A percentile compares a stretch with the other conserved stretches of the same genome.
Evolutionary conservation across 2,797 vertebrate genomes (phyloP).

Genomic region (Galago senegalensis): DNA sequence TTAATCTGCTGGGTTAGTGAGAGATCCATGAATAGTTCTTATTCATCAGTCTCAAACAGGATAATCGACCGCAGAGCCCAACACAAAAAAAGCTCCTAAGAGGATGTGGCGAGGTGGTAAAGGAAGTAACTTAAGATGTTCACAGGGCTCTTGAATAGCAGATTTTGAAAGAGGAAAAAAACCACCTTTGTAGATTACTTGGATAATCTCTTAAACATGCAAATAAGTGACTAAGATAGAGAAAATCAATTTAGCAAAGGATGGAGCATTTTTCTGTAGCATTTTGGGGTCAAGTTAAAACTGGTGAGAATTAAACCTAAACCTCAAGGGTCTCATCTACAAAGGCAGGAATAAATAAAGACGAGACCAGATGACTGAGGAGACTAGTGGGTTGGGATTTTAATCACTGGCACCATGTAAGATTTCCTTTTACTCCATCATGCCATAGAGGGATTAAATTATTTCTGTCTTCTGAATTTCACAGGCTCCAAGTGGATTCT

Average conservation of each 20-base stretch:
- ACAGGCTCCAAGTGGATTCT: conserved; percentile 45
- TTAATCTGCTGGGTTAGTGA: conserved; percentile 74
- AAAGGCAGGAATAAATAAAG: conserved; percentile 56
- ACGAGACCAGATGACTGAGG: conserved; percentile 42
- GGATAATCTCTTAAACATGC: conserved; percentile 79
- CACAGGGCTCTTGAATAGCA: conserved; percentile 41
- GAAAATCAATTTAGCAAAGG: conserved; percentile 68
- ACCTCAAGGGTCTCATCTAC: conserved; percentile 73
- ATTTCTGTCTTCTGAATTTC: conserved; percentile 68
- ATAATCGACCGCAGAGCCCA: conserved; percentile 62
- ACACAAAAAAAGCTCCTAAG: conserved; percentile 67
- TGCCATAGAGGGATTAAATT: conserved; percentile 53
- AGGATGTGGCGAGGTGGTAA: conserved; percentile 72
- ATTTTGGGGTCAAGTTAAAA: conserved; percentile 83
- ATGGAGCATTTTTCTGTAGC: conserved; percentile 59
- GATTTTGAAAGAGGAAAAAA: conserved; percentile 48
- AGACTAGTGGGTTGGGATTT: conserved; percentile 33
- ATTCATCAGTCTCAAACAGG: conserved; percentile 74
- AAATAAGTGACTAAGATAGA: conserved; percentile 81
- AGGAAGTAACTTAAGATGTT: conserved; percentile 72
- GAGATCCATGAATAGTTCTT: conserved; percentile 73
- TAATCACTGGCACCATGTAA: conserved; percentile 48
- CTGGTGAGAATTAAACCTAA: conserved; percentile 78
- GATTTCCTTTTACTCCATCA: conserved; percentile 27
- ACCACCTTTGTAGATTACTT: conserved; percentile 42